A percentile compares a stretch with the other conserved stretches of the same genome.
These are phyloP conservation scores for Eriocheir sinensis DNA, from an alignment of 1,140 invertebrate species.

Conservation along the genomic window DNA sequence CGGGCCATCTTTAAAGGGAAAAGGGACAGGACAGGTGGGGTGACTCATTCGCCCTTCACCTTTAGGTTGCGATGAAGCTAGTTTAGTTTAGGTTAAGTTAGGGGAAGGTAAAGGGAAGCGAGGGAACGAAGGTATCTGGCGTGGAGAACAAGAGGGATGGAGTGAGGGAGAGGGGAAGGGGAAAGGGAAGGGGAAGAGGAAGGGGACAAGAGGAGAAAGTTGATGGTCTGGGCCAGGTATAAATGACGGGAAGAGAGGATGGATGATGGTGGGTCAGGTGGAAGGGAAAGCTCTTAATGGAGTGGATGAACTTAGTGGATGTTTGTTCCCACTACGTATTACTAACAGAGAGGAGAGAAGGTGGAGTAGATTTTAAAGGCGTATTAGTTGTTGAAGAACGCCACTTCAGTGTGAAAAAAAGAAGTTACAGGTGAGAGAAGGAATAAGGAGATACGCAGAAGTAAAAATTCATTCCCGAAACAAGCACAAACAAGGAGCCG, in stretches of 20 bases:
- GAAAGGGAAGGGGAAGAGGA: not conserved
- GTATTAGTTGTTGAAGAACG: too few species aligned
- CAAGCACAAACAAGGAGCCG: not conserved
- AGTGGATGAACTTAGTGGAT: too few species aligned
- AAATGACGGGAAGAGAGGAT: not conserved
- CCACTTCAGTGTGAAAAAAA: too few species aligned
- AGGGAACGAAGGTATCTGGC: not conserved
- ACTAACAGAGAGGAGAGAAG: not conserved
- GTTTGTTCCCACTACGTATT: too few species aligned
- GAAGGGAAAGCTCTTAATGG: not conserved
- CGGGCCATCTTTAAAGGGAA: slow-evolving; percentile 13
- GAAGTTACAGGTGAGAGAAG: too few species aligned
- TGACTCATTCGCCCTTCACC: not conserved
- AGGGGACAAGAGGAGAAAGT: not conserved
- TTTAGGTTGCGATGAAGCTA: not conserved
- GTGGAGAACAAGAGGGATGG: too few species aligned
- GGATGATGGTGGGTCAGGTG: not conserved
- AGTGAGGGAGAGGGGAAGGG: too few species aligned
- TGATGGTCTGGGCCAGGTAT: not conserved
- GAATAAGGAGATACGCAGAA: too few species aligned
- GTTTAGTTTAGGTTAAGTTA: slow-evolving; percentile 18
- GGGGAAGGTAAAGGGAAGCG: not conserved
- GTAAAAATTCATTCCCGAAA: slow-evolving; percentile 4
- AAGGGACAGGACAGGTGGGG: not conserved
- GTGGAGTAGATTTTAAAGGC: too few species aligned